A percentile compares a stretch with the other conserved stretches of the same genome.
phyloP scores from a whole-genome alignment of 2,888 invertebrate genomes.

The Dilophus febrilis region DNA sequence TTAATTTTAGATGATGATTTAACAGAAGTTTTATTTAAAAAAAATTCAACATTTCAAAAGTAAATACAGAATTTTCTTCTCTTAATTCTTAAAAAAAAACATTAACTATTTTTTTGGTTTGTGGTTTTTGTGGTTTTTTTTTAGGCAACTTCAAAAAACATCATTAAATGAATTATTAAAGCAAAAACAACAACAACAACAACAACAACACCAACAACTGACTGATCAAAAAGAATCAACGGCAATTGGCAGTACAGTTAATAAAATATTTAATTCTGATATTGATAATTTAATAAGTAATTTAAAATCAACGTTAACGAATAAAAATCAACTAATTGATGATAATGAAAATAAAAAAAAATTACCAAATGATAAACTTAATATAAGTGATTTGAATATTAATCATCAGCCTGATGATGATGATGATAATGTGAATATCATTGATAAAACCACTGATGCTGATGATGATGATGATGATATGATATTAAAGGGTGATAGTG shows the following conservation, averaged over 20 bases:
- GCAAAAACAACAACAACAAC: neutral
- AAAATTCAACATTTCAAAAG: constrained; percentile 40
- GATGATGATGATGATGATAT: no score
- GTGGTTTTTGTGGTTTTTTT: no score
- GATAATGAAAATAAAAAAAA: no score
- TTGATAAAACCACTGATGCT: no score
- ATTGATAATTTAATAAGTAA: constrained; percentile 1
- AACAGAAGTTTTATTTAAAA: constrained; percentile 62
- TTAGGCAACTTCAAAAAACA: neutral
- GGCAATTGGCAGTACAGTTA: neutral
- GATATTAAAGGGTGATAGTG: no score
- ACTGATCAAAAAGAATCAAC: neutral
- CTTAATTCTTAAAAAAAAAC: no score
- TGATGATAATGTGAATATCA: no score
- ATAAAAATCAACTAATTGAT: neutral
- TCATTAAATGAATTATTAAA: neutral
- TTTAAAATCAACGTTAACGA: constrained; percentile 1
- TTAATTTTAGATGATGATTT: no score
- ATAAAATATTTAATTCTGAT: neutral
- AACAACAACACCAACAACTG: neutral
- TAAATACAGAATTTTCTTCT: no score
- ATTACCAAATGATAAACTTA: no score
- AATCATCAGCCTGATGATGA: no score
- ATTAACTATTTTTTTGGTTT: neutral
- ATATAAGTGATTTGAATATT: no score